These are phyloP conservation scores for Melanostoma mellinum DNA, from an alignment of 2,888 invertebrate genomes.

Conservation along the genomic window DNA sequence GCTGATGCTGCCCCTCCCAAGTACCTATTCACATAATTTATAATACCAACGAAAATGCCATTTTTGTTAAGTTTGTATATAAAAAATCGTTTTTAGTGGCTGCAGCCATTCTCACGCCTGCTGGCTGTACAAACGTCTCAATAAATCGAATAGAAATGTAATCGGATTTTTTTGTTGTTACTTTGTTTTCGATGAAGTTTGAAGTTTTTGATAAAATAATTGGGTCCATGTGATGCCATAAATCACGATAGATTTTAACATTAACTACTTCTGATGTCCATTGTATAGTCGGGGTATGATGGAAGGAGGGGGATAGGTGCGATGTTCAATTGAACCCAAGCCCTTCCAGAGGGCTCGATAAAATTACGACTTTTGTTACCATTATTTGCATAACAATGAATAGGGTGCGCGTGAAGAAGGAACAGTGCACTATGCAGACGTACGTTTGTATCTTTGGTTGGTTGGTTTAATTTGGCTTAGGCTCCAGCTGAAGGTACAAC, in stretches of 20 bases:
- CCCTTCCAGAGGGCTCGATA: conserved; percentile 38
- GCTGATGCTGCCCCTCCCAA: conserved; percentile 1
- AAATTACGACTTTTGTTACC: conserved; percentile 25
- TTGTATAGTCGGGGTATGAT: conserved; percentile 51
- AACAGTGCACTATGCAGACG: conserved; percentile 25
- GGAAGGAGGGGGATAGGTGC: conserved; percentile 32
- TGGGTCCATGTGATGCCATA: conserved; percentile 53
- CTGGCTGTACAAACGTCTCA: conserved; percentile 52
- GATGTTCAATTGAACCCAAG: conserved; percentile 41
- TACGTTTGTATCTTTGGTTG: no score
- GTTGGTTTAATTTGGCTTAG: no score
- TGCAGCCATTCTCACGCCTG: conserved; percentile 45
- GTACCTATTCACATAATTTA: conserved; percentile 33
- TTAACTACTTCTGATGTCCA: conserved; percentile 27
- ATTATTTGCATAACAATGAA: conserved; percentile 69
- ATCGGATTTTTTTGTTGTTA: conserved; percentile 42
- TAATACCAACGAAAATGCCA: conserved; percentile 32
- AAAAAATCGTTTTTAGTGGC: background rate
- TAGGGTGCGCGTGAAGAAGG: conserved; percentile 57
- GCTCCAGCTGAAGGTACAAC: no score
- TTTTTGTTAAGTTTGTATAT: conserved; percentile 44
- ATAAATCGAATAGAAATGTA: conserved; percentile 59
- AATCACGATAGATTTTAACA: conserved; percentile 60
- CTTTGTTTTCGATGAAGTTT: conserved; percentile 23
- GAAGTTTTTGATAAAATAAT: conserved; percentile 51